Evolutionary conservation across 1,140 invertebrate species (phyloP).

Genomic region (Hyles vespertilio): DNA sequence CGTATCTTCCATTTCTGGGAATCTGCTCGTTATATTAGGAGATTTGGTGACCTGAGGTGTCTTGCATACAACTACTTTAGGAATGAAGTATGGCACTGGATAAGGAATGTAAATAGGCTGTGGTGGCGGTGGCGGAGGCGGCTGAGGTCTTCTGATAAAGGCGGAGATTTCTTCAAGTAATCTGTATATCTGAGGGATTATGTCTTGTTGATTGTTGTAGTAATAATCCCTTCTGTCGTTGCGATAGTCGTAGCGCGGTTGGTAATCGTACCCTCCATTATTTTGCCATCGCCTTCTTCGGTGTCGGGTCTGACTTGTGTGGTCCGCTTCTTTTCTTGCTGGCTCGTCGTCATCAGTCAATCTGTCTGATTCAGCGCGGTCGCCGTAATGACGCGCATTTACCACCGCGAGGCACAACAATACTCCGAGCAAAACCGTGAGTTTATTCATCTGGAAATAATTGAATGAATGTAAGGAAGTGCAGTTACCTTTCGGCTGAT

Average conservation of each 20-base stretch:
- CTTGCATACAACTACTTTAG: conserved; percentile 15
- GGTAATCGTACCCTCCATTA: conserved; percentile 40
- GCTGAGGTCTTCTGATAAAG: conserved; percentile 27
- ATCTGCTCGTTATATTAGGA: conserved; percentile 25
- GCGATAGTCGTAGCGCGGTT: conserved; percentile 23
- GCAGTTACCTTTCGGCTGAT: conserved; percentile 10
- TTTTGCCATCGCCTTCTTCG: conserved; percentile 37
- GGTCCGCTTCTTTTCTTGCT: conserved; percentile 7
- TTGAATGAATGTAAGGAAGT: conserved; percentile 8
- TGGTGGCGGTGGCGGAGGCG: conserved; percentile 35
- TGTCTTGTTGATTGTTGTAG: conserved; percentile 35
- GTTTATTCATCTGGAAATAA: conserved; percentile 36
- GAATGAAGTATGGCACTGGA: conserved; percentile 36
- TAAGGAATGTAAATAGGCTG: conserved; percentile 53
- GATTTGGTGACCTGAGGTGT: conserved; percentile 10
- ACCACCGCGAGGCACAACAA: conserved; percentile 19
- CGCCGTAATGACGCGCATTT: conserved; percentile 17
- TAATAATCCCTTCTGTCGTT: conserved; percentile 25
- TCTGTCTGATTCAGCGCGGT: conserved; percentile 3
- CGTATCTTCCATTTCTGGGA: conserved; percentile 31
- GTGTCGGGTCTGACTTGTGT: conserved; percentile 25
- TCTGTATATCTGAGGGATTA: conserved; percentile 34
- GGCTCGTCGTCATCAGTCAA: conserved; percentile 11
- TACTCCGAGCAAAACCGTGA: conserved; percentile 17
- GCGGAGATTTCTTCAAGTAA: conserved; percentile 44